Base-by-base conservation (phyloP, 2,888 invertebrate species). In the Harpalus rufipes region DNA sequence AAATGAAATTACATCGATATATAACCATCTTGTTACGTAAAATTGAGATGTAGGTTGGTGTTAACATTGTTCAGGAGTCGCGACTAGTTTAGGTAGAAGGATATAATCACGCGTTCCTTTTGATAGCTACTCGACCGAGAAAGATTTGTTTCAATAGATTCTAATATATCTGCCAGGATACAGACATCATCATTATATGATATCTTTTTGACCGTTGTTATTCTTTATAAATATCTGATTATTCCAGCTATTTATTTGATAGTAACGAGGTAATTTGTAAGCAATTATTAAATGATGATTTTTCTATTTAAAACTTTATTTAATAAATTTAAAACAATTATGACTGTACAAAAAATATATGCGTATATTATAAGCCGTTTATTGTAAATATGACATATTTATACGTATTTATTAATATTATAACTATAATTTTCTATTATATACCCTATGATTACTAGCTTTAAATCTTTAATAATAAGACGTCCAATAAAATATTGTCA, bases 41-140 rank as follows among this genome's bases (percentile, higher is more conserved):
- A 21, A 59, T 32, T 68, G 12, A 84, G 84, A 84, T 84, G 18
- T 78, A 78, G 78, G 65, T 65, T 78, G 32, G 16, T 51, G 84
- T 84, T 84, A 84, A 78, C 61, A 84, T 84, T 84, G 84, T 84
- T 84, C 8, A 44, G 21, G n/a, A 78, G 7, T 58, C 10, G n/a
- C 32, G 18, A n/a, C 25, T 58, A 14, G 18, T 78, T 51, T 51
- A 51, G 25, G 41, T 76, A 12, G 76, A 25, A 78, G 68, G 32
- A 68, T n/a, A 68, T 68, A 7, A 68, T 10, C 8, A 51, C 8
- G 25, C 25, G 41, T 78, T 78, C 18, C 44, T 51, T 12, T 51
- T 32, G 58, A 25, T 25, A 78, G n/a, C 58, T 78, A 25, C 78
- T 58, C 78, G 56, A 21, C 21, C 78, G 58, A 44, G 44, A 25